A percentile compares a stretch with the other conserved stretches of the same genome.
Conservation (phyloP, 2,888 invertebrate species). For the Melanostoma scalare region DNA sequence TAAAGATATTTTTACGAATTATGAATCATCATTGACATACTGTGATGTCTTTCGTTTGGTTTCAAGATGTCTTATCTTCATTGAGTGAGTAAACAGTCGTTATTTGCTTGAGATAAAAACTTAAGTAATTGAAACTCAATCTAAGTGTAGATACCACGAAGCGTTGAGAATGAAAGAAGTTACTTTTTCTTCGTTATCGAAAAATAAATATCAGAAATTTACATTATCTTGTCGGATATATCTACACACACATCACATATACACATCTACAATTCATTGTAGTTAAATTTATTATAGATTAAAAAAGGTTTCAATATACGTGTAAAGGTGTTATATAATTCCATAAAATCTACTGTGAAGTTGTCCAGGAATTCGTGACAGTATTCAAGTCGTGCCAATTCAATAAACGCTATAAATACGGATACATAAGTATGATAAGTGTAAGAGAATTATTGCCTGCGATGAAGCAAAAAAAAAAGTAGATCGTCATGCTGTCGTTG, state of each 20-base stretch:
- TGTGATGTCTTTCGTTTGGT: constrained; percentile 33
- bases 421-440: constrained; percentile 27
- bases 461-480: constrained; percentile 17
- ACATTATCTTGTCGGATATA: constrained; percentile 31
- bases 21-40: constrained; percentile 52
- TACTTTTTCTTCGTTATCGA: constrained; percentile 59
- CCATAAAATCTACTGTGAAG: constrained; percentile 15
- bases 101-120: constrained; percentile 65
- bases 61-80: constrained; percentile 63
- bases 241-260: not conserved
- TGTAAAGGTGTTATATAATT: constrained; percentile 22
- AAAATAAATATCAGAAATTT: constrained; percentile 60
- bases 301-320: not conserved
- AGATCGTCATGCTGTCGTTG: constrained; percentile 31
- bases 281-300: not conserved
- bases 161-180: constrained; percentile 49
- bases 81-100: constrained; percentile 54
- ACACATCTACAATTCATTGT: not conserved
- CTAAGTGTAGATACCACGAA: constrained; percentile 18
- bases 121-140: constrained; percentile 58
- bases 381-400: constrained; percentile 62
- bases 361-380: constrained; percentile 59
- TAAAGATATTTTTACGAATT: constrained; percentile 50
- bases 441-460: constrained; percentile 29
- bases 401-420: constrained; percentile 63